These are phyloP conservation scores for Holocentrus rufus DNA, from an alignment of 2,797 vertebrate genomes.

Conservation along the genomic window DNA sequence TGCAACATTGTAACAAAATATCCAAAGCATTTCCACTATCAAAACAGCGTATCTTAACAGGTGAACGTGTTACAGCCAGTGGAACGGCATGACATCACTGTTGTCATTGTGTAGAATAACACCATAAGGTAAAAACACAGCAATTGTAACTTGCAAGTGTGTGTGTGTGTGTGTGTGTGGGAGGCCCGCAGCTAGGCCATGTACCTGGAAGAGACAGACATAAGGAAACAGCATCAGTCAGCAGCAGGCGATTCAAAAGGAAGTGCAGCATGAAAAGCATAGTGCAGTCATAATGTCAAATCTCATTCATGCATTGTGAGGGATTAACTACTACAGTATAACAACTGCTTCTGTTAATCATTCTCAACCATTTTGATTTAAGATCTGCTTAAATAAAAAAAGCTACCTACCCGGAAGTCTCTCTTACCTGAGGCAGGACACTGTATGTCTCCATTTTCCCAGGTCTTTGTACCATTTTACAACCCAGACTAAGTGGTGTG, in stretches of 20 bases:
- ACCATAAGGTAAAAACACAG: neutral
- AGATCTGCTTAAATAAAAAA: neutral
- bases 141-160: neutral
- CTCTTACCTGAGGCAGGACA: conserved; percentile 24
- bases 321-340: neutral
- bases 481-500: neutral
- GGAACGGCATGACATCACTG: neutral
- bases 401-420: conserved; percentile 2
- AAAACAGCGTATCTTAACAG: neutral
- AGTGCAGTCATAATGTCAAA: neutral
- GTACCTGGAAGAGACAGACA: conserved; percentile 51
- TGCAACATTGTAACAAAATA: too few species aligned
- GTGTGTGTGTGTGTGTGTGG: conserved; percentile 10
- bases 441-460: neutral
- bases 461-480: neutral
- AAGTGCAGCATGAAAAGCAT: neutral
- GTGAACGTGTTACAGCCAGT: neutral
- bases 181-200: conserved; percentile 14
- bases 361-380: conserved; percentile 8
- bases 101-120: conserved; percentile 4
- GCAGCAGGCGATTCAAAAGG: neutral
- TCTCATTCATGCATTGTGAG: conserved; percentile 6
- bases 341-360: neutral
- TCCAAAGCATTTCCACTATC: too few species aligned
- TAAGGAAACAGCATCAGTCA: conserved; percentile 33